A percentile compares a stretch with the other conserved stretches of the same genome.
Evolutionary conservation across 2,797 vertebrate genomes (phyloP).

Genomic region (Phoeniculus purpureus): DNA sequence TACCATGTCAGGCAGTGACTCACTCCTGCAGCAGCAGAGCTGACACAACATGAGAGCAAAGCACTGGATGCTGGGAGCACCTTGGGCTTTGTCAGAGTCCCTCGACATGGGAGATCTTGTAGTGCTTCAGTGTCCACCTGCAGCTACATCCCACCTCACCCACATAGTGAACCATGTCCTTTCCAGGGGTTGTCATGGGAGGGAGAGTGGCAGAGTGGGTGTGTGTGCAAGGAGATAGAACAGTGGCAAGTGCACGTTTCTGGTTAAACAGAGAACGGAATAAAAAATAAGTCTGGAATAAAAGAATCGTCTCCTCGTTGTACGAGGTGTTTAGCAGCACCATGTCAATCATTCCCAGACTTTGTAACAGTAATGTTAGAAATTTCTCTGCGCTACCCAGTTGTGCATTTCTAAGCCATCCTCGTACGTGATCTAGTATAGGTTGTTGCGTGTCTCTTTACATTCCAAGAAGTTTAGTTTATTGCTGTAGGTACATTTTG

Average conservation of each 20-base stretch:
- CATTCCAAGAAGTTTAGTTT: not conserved
- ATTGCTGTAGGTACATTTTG: not conserved
- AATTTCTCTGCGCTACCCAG: not conserved
- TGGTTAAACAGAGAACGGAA: not conserved
- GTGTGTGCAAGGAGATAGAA: not conserved
- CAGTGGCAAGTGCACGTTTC: not conserved
- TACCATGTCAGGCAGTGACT: not conserved
- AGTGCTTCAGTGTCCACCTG: not conserved
- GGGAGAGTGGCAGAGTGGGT: not conserved
- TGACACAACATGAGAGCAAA: rapidly evolving
- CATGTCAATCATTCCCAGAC: not conserved
- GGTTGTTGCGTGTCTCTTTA: not conserved
- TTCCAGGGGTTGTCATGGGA: not conserved
- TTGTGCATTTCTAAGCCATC: not conserved
- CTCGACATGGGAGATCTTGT: rapidly evolving
- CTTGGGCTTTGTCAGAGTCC: rapidly evolving
- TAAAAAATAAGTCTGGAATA: not conserved
- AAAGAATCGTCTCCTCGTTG: not conserved
- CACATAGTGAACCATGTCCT: not conserved
- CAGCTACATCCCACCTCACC: rapidly evolving
- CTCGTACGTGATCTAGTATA: rapidly evolving
- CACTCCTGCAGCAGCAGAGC: not conserved
- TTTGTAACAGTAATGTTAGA: not conserved
- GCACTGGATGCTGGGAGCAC: not conserved
- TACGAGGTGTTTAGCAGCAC: not conserved